A percentile compares a stretch with the other conserved stretches of the same genome.
phyloP scores from a whole-genome alignment of 2,113 vertebrate species.

The Gadus chalcogrammus region DNA sequence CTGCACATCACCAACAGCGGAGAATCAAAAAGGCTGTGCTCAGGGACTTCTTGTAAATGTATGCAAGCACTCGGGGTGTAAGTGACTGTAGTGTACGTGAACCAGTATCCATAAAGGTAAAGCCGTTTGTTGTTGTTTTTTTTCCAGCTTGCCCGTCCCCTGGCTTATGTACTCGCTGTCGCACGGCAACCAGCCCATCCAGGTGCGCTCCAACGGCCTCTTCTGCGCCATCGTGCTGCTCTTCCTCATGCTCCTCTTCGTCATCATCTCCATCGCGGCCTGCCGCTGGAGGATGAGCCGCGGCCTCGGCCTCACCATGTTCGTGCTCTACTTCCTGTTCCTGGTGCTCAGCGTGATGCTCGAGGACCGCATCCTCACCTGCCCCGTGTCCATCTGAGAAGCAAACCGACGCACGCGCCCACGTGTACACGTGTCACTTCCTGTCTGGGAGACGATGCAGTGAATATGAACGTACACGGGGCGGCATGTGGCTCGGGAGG shows the following conservation, averaged over 20 bases:
- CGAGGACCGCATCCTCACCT: slow-evolving; percentile 67
- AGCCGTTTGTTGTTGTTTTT: background rate
- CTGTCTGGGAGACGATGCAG: too few relatives aligned
- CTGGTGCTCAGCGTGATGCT: slow-evolving; percentile 72
- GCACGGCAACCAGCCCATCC: slow-evolving; percentile 52
- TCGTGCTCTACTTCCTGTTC: slow-evolving; percentile 72
- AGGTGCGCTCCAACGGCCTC: slow-evolving; percentile 72
- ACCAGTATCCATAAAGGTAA: background rate
- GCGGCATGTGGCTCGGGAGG: too few relatives aligned
- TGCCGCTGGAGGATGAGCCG: slow-evolving; percentile 75
- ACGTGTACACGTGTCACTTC: too few relatives aligned
- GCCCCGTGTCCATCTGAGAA: slow-evolving; percentile 66
- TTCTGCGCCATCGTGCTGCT: slow-evolving; percentile 77
- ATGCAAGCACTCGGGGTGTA: too few relatives aligned
- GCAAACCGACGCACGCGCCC: background rate
- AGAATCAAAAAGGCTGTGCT: too few relatives aligned
- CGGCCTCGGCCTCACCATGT: slow-evolving; percentile 72
- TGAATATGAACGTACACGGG: too few relatives aligned
- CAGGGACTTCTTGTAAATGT: too few relatives aligned
- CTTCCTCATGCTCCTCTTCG: slow-evolving; percentile 77
- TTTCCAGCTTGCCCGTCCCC: slow-evolving; percentile 65
- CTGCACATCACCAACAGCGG: too few relatives aligned
- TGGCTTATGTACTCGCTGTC: slow-evolving; percentile 63
- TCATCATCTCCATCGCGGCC: slow-evolving; percentile 72
- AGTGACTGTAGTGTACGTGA: too few relatives aligned